phyloP scores from a whole-genome alignment of 2,888 invertebrate species.

The Pollenia amentaria region DNA sequence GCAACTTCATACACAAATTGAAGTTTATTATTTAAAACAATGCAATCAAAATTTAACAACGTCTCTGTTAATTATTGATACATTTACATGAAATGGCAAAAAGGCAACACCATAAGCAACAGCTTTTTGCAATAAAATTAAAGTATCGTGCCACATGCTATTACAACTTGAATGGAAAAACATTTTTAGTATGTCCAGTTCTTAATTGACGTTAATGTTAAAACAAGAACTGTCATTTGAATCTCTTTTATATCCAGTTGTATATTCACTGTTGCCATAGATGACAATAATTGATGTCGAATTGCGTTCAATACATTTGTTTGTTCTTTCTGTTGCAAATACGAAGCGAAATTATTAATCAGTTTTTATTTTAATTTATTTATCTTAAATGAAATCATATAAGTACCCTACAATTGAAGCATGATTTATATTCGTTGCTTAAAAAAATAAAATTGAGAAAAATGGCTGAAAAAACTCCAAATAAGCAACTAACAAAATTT shows the following conservation, averaged over 20 bases:
- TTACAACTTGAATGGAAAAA: slow-evolving; percentile 21
- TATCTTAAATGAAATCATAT: slow-evolving; percentile 11
- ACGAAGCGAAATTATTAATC: slow-evolving; percentile 22
- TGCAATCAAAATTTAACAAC: slow-evolving; percentile 43
- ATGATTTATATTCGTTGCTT: too few species aligned
- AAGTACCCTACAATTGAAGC: background rate
- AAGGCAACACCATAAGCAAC: background rate
- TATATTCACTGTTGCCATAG: slow-evolving; percentile 32
- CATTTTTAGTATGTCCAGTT: slow-evolving; percentile 8
- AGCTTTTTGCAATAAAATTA: slow-evolving; percentile 20
- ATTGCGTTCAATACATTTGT: slow-evolving; percentile 31
- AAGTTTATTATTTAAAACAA: slow-evolving; percentile 26
- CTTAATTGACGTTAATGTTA: slow-evolving; percentile 14
- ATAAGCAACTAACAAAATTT: too few species aligned
- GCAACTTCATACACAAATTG: too few species aligned
- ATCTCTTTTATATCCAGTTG: background rate
- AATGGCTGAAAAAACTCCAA: too few species aligned
- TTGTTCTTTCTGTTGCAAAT: background rate
- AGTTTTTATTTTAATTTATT: slow-evolving; percentile 18
- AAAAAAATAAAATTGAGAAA: too few species aligned
- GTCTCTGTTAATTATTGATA: slow-evolving; percentile 51
- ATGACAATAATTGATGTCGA: slow-evolving; percentile 26
- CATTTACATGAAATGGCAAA: slow-evolving; percentile 43
- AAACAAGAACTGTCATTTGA: background rate
- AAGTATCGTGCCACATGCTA: slow-evolving; percentile 50